Percentiles rank a stretch among this genome's conserved stretches.
Evolutionary conservation across 2,888 invertebrate species (phyloP).

Genomic region (Tanaodytes sp.): DNA sequence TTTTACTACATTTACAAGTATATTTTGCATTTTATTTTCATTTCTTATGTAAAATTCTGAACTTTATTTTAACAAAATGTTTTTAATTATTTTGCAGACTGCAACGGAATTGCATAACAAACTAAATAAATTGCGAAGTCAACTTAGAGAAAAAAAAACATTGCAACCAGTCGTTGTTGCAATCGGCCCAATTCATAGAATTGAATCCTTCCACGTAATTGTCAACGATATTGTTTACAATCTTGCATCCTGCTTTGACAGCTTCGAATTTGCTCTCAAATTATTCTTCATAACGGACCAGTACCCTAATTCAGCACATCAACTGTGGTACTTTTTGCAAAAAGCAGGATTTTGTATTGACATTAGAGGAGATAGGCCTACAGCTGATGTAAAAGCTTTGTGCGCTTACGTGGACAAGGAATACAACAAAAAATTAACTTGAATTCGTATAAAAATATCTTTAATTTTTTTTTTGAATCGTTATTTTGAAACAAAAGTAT

Average conservation of each 20-base stretch:
- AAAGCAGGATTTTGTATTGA: constrained; percentile 29
- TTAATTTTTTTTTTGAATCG: no score
- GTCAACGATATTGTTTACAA: constrained; percentile 2
- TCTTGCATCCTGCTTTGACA: background rate
- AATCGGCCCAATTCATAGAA: constrained; percentile 13
- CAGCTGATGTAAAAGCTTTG: constrained; percentile 10
- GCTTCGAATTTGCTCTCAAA: constrained; percentile 24
- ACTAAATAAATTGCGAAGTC: background rate
- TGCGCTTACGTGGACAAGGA: constrained; percentile 8
- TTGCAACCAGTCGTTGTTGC: constrained; percentile 16
- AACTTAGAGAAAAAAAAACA: background rate
- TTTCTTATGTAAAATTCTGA: background rate
- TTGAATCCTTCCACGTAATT: constrained; percentile 15
- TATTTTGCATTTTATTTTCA: constrained; percentile 1
- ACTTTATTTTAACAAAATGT: background rate
- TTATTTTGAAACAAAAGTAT: no score
- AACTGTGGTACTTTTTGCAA: constrained; percentile 38
- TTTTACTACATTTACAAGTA: no score
- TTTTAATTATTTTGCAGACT: constrained; percentile 15
- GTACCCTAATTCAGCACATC: constrained; percentile 8
- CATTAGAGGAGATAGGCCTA: constrained; percentile 6
- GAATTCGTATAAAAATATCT: no score
- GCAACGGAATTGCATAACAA: constrained; percentile 6
- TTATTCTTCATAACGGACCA: constrained; percentile 10
- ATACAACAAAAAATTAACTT: no score